A percentile compares a stretch with the other conserved stretches of the same genome.
These are phyloP conservation scores for Subanguina moxae DNA, from an alignment of 1,140 invertebrate genomes.

Conservation along the genomic window DNA sequence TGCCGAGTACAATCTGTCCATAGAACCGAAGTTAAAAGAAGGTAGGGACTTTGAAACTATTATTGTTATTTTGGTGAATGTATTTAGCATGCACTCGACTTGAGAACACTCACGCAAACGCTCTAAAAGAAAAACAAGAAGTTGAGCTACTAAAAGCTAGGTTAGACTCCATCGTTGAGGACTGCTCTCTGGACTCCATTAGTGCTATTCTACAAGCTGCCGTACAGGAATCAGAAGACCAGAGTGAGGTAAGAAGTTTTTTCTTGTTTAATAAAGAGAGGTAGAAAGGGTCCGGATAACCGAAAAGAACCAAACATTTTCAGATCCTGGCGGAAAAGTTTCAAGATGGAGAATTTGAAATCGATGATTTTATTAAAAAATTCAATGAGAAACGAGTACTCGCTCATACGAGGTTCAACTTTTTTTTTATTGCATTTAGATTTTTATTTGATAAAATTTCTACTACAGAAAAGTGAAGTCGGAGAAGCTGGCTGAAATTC, in stretches of 20 bases:
- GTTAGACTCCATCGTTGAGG: constrained; percentile 25
- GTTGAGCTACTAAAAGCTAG: constrained; percentile 26
- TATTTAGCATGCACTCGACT: constrained; percentile 1
- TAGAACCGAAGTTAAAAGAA: constrained; percentile 27
- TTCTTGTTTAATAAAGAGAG: too few relatives aligned
- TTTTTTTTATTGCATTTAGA: neutral
- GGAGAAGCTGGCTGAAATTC: constrained; percentile 29
- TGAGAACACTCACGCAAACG: constrained; percentile 15
- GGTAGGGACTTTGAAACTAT: neutral
- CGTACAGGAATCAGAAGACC: constrained; percentile 29
- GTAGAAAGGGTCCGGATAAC: too few relatives aligned
- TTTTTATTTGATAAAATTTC: constrained; percentile 18
- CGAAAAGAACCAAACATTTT: neutral
- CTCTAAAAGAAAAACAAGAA: constrained; percentile 18
- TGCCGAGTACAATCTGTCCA: constrained; percentile 32
- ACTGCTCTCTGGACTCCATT: constrained; percentile 24
- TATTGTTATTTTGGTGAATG: neutral
- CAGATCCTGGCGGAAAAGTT: constrained; percentile 25
- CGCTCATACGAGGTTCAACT: constrained; percentile 23
- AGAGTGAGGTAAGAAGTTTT: constrained; percentile 24
- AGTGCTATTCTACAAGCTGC: constrained; percentile 22
- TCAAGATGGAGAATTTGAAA: constrained; percentile 23
- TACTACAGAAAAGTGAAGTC: constrained; percentile 31
- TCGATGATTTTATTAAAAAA: constrained; percentile 28
- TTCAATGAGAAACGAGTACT: constrained; percentile 23